Evolutionary conservation across 1,140 invertebrate species (phyloP).

Genomic region (Macrostomum lignano): DNA sequence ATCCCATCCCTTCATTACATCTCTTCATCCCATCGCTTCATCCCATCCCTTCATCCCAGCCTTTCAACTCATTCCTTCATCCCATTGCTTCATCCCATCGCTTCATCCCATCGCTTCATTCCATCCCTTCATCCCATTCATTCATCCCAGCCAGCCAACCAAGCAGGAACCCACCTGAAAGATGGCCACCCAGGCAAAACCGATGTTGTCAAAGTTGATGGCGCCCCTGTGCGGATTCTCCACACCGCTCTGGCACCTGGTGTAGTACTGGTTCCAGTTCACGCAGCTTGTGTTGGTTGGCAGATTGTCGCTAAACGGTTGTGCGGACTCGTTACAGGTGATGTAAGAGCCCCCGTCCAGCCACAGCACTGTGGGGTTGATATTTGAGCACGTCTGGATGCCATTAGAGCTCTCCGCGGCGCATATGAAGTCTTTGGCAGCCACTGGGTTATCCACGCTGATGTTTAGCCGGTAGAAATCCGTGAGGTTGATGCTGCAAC

Average conservation of each 20-base stretch:
- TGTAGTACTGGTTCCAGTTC: conserved; percentile 98
- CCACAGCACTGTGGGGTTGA: conserved; percentile 46
- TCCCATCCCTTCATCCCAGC: too few species aligned
- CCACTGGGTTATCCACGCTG: conserved; percentile 35
- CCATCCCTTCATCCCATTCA: too few species aligned
- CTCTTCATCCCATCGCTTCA: too few species aligned
- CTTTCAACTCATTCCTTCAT: too few species aligned
- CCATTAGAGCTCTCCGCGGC: conserved; percentile 65
- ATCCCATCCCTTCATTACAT: too few species aligned
- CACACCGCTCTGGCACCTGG: conserved; percentile 58
- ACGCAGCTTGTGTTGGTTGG: conserved; percentile 38
- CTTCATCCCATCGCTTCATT: too few species aligned
- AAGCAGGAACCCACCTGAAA: conserved; percentile 70
- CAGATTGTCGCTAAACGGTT: too few species aligned
- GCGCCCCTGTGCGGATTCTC: conserved; percentile 93
- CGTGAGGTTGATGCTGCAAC: conserved; percentile 5
- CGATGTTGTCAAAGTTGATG: conserved; percentile 97
- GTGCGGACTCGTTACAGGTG: too few species aligned
- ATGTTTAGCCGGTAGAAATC: conserved; percentile 5
- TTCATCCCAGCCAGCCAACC: too few species aligned
- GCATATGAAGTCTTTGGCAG: conserved; percentile 69
- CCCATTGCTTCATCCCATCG: too few species aligned
- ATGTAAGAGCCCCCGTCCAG: neutral
- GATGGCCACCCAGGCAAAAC: conserved; percentile 95
- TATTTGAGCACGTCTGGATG: conserved; percentile 60